Conservation (phyloP, 2,888 invertebrate species). For the Elysia crispata region DNA sequence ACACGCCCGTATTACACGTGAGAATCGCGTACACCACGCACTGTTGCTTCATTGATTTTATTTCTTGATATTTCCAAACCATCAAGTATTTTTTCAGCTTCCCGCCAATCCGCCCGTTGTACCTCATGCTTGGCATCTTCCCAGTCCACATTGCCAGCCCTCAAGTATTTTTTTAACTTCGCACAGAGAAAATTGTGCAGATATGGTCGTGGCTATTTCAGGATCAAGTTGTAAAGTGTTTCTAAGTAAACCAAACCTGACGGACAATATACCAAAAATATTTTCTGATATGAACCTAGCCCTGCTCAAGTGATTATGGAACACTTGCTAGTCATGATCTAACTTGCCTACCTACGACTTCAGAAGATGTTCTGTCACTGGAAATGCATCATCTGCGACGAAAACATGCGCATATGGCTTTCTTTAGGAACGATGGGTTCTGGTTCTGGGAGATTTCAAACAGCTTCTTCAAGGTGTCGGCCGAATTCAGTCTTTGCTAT, state of each 20-base stretch:
- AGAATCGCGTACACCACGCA: background rate
- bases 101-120: slow-evolving; percentile 1
- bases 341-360: background rate
- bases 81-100: background rate
- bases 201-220: background rate
- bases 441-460: background rate
- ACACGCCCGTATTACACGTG: background rate
- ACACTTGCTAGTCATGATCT: background rate
- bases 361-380: background rate
- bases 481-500: background rate
- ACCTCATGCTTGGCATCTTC: slow-evolving; percentile 17
- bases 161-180: background rate
- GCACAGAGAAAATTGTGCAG: background rate
- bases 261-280: background rate
- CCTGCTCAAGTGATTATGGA: background rate
- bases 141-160: slow-evolving; percentile 20
- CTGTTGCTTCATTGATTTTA: background rate
- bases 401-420: slow-evolving; percentile 1
- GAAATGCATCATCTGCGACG: slow-evolving; percentile 13
- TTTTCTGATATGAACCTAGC: background rate
- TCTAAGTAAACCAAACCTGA: slow-evolving; percentile 10
- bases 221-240: background rate
- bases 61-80: background rate
- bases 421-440: background rate
- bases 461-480: background rate